Conservation (phyloP, 2,797 vertebrate species). For the Myripristis jacobus region DNA sequence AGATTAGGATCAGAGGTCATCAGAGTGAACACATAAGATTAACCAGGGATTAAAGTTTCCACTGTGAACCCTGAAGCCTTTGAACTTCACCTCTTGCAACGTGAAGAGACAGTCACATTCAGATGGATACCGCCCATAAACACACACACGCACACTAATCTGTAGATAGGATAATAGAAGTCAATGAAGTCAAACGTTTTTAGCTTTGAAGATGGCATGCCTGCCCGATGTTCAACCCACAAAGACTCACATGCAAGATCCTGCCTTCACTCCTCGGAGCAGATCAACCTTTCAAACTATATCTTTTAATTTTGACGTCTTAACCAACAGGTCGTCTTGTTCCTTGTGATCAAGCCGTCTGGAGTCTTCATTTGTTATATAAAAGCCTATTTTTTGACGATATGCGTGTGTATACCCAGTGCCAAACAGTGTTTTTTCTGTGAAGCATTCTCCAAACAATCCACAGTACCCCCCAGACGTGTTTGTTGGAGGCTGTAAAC, state of each 20-base stretch:
- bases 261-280: too few relatives aligned
- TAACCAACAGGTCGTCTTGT: not conserved
- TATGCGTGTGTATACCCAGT: not conserved
- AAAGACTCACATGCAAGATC: not conserved
- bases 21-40: not conserved
- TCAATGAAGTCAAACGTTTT: slow-evolving; percentile 4
- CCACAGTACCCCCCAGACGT: slow-evolving; percentile 1
- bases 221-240: not conserved
- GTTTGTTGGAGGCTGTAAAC: not conserved
- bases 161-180: not conserved
- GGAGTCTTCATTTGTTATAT: not conserved
- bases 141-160: slow-evolving; percentile 9
- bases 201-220: slow-evolving; percentile 17
- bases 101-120: slow-evolving; percentile 1
- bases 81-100: not conserved
- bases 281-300: not conserved
- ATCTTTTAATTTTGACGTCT: not conserved
- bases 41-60: slow-evolving; percentile 17
- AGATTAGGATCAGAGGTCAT: slow-evolving; percentile 1
- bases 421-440: not conserved
- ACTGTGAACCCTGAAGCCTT: not conserved
- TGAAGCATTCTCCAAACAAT: not conserved
- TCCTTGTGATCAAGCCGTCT: not conserved
- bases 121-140: not conserved
- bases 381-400: not conserved